Base-by-base conservation (phyloP, 2,113 vertebrate species). In the Sylvietta virens region DNA sequence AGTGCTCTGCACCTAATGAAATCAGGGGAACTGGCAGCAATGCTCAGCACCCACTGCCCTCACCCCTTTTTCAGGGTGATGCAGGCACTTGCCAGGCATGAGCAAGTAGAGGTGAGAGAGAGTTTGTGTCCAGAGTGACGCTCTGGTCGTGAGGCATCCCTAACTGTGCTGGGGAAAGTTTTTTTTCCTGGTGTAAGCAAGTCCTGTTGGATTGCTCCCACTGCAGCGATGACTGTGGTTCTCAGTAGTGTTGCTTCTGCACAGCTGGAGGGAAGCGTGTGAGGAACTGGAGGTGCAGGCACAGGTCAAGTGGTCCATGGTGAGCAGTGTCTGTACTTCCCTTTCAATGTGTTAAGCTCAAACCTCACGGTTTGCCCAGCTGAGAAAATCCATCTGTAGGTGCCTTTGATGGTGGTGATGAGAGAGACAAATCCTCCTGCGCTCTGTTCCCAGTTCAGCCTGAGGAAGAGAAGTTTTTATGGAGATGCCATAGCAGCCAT, bases 11-110 rank as follows among this genome's bases (percentile, higher is more conserved):
- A 10, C 70, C 78, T 64, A 4, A 27, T 30, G 51, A 48, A 44
- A 47, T 70, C 2, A 8, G 66, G 47, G 5, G 11, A 67, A 11
- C 5, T 0, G 7, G n/a, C 18, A 0, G 45, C 0, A 0, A 18
- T 1, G 9, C 64, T 53, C 27, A 5, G 51, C 6, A 2, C 42
- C 40, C 0, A 0, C 65, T 40, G 11, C 45, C 22, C 62, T 92
- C 10, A 1, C 26, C 16, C 21, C 6, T 27, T 61, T 26, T 24
- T 48, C 5, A 4, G 56, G 33, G 64, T 5, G 13, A 13, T 9
- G 15, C 13, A 26, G 51, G 26, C 4, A 1, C 51, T 77, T 42
- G 2, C 48, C 4, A 11, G 69, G 28, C 33, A 58, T 8, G 4
- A 26, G 16, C 1, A 9, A 19, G 27, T 5, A 31, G 53, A 73